These are phyloP conservation scores for Halcyon leucocephala DNA, from an alignment of 2,797 vertebrate species.

Conservation along the genomic window DNA sequence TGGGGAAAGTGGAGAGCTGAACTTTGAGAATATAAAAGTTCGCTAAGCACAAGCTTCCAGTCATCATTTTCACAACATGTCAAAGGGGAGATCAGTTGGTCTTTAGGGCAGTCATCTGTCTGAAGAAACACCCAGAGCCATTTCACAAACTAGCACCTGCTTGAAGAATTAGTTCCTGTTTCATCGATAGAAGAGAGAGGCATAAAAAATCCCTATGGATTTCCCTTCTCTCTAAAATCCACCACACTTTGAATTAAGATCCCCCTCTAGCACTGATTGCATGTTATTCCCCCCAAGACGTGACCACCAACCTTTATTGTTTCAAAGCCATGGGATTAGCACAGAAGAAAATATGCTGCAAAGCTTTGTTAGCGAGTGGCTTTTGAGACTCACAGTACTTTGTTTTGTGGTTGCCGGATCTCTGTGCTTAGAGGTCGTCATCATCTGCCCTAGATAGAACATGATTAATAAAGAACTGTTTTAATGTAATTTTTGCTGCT, in stretches of 20 bases:
- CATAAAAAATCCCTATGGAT: neutral
- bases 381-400: slow-evolving; percentile 13
- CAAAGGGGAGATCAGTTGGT: neutral
- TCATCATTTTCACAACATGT: neutral
- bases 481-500: slow-evolving; percentile 65
- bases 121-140: neutral
- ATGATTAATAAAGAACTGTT: slow-evolving; percentile 67
- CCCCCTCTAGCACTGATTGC: neutral
- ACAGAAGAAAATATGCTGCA: neutral
- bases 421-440: slow-evolving; percentile 46
- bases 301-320: neutral
- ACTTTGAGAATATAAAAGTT: neutral
- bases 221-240: neutral
- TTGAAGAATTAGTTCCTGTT: neutral
- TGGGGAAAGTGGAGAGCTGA: neutral
- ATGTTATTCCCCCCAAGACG: neutral
- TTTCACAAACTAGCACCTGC: neutral
- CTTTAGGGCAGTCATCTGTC: neutral
- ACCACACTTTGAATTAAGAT: neutral
- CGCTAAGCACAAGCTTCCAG: neutral
- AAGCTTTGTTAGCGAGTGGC: neutral
- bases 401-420: slow-evolving; percentile 8
- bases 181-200: neutral
- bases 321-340: neutral
- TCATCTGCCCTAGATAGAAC: slow-evolving; percentile 53